Evolutionary conservation across 2,888 invertebrate species (phyloP).

Genomic region (Lissocephala sabroskyi): DNA sequence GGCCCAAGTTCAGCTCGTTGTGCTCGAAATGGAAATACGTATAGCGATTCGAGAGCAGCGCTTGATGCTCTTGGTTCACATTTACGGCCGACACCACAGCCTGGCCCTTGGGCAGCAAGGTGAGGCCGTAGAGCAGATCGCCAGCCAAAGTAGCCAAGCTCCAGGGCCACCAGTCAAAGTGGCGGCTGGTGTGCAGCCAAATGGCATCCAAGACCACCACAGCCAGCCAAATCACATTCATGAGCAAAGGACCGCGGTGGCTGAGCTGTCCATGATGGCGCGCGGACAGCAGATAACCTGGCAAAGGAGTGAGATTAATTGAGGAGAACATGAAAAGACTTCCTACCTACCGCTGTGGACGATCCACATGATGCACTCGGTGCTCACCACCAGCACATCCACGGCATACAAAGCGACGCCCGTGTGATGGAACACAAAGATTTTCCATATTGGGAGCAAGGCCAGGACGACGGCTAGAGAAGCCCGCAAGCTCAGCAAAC

Average conservation of each 20-base stretch:
- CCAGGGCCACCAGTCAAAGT: conserved; percentile 75
- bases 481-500: conserved; percentile 79
- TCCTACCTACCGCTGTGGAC: conserved; percentile 82
- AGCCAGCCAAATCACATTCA: conserved; percentile 81
- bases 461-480: conserved; percentile 78
- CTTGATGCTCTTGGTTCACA: conserved; percentile 74
- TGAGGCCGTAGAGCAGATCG: conserved; percentile 80
- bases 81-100: conserved; percentile 67
- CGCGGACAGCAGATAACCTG: conserved; percentile 76
- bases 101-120: conserved; percentile 78
- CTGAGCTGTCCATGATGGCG: conserved; percentile 78
- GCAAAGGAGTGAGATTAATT: background rate
- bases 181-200: conserved; percentile 79
- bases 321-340: background rate
- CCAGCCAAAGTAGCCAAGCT: conserved; percentile 77
- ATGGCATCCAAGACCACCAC: conserved; percentile 80
- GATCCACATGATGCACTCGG: conserved; percentile 85
- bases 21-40: conserved; percentile 79
- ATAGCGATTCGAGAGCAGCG: conserved; percentile 76
- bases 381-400: conserved; percentile 81
- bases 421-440: conserved; percentile 78
- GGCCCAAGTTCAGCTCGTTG: conserved; percentile 82
- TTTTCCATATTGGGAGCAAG: conserved; percentile 79
- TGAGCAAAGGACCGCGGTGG: conserved; percentile 81
- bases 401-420: conserved; percentile 76